These are phyloP conservation scores for Chymomyza costata DNA, from an alignment of 1,140 invertebrate genomes.

Conservation along the genomic window DNA sequence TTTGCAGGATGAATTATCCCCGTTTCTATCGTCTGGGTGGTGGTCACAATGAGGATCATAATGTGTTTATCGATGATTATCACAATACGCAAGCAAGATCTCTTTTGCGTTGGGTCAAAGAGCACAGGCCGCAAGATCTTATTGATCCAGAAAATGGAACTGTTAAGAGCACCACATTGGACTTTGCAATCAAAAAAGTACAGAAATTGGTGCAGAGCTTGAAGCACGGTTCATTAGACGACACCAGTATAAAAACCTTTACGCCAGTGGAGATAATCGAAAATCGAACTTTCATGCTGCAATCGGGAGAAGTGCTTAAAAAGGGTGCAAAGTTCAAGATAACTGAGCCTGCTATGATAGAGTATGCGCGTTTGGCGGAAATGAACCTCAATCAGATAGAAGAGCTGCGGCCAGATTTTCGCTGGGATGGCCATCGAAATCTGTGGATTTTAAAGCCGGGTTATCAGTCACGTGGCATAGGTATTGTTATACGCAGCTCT, in stretches of 20 bases:
- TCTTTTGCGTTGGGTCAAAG: conserved; percentile 85
- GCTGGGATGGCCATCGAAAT: conserved; percentile 85
- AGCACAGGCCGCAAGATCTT: conserved; percentile 45
- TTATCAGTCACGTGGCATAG: conserved; percentile 88
- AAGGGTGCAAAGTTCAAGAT: conserved; percentile 75
- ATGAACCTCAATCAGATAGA: conserved; percentile 79
- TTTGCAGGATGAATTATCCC: conserved; percentile 78
- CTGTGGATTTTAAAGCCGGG: conserved; percentile 96
- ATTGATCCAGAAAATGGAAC: conserved; percentile 37
- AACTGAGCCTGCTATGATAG: conserved; percentile 69
- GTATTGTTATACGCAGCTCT: conserved; percentile 81
- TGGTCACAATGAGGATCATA: conserved; percentile 75
- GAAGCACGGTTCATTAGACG: conserved; percentile 52
- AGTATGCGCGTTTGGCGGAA: conserved; percentile 78
- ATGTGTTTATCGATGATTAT: conserved; percentile 78
- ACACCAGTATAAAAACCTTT: conserved; percentile 36
- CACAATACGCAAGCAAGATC: conserved; percentile 89
- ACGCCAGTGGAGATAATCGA: conserved; percentile 76
- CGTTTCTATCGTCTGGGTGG: conserved; percentile 77
- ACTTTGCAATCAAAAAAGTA: conserved; percentile 77
- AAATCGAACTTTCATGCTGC: conserved; percentile 83
- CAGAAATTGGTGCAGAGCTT: conserved; percentile 52
- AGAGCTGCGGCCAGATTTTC: conserved; percentile 77
- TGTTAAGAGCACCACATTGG: conserved; percentile 75
- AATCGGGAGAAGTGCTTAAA: conserved; percentile 76